Evolutionary conservation across 92 coral and sea anemone genomes (phyloP).

Genomic region (Heliopora coerulea): DNA sequence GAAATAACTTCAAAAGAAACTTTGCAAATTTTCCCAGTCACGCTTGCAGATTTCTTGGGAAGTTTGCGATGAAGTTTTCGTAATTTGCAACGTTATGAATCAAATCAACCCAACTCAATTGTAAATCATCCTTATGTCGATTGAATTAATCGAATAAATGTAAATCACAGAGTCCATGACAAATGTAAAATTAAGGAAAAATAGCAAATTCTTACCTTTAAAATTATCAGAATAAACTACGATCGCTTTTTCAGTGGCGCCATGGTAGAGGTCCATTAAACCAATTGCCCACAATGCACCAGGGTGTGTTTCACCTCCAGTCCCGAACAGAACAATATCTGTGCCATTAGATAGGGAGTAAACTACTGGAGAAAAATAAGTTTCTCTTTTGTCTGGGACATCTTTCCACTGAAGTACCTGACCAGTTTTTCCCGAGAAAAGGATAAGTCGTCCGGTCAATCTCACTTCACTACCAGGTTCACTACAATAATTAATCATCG

Average conservation of each 20-base stretch:
- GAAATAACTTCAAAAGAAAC: too few relatives aligned
- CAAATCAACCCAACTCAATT: too few relatives aligned
- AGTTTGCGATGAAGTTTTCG: too few relatives aligned
- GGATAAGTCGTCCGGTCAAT: conserved; percentile 74
- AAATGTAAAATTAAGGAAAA: not conserved
- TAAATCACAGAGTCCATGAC: not conserved
- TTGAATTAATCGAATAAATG: too few relatives aligned
- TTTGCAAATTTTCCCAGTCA: too few relatives aligned
- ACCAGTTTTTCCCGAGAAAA: conserved; percentile 94
- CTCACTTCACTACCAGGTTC: conserved; percentile 82
- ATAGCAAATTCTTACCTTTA: conserved; percentile 59
- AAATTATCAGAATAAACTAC: conserved; percentile 76
- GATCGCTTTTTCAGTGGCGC: conserved; percentile 69
- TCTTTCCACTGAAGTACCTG: conserved; percentile 75
- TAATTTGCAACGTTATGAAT: too few relatives aligned
- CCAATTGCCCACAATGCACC: conserved; percentile 88
- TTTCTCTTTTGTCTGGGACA: conserved; percentile 87
- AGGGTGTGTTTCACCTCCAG: conserved; percentile 97
- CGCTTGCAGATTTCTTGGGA: too few relatives aligned
- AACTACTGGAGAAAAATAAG: conserved; percentile 84
- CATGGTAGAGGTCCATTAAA: conserved; percentile 70
- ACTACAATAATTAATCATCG: conserved; percentile 35
- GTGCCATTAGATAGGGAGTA: conserved; percentile 79
- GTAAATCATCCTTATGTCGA: too few relatives aligned
- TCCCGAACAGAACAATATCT: conserved; percentile 89